Conservation (phyloP, 2,797 vertebrate genomes). For the Adelosebastes latens region DNA sequence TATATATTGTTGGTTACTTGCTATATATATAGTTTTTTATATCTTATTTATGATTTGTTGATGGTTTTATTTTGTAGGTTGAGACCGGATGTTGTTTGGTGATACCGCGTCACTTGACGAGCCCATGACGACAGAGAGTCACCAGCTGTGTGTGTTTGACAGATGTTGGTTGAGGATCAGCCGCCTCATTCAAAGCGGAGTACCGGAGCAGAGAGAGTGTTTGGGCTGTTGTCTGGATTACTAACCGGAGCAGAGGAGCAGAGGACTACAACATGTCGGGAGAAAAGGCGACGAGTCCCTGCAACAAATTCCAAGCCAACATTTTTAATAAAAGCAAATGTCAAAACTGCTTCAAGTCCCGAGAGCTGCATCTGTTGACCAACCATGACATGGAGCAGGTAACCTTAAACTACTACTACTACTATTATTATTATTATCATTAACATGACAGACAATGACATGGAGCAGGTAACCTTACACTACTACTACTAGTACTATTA, state of each 20-base stretch:
- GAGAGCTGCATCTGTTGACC: slow-evolving; percentile 88
- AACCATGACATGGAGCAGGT: slow-evolving; percentile 88
- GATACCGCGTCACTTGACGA: not conserved
- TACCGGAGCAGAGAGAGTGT: not conserved
- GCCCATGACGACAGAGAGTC: slow-evolving; percentile 24
- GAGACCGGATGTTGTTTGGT: not conserved
- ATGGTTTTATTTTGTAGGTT: slow-evolving; percentile 34
- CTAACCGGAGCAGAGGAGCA: not conserved
- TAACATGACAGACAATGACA: slow-evolving; percentile 20
- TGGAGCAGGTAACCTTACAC: slow-evolving; percentile 81
- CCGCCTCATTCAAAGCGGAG: slow-evolving; percentile 15
- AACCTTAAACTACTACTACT: not conserved
- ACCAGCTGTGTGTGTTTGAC: slow-evolving; percentile 49
- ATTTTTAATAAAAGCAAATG: slow-evolving; percentile 93
- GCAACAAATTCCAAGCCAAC: slow-evolving; percentile 90
- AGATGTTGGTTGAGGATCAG: slow-evolving; percentile 44
- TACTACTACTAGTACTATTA: too few species aligned
- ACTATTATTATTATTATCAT: not conserved
- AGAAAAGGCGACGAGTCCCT: slow-evolving; percentile 84
- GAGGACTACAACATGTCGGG: slow-evolving; percentile 79
- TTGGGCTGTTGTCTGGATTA: not conserved
- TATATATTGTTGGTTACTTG: not conserved
- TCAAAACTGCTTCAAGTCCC: slow-evolving; percentile 94
- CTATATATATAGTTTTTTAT: too few species aligned
- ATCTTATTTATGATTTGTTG: not conserved